Evolutionary conservation across 2,113 vertebrate species (phyloP).

Genomic region (Ameiurus melas): DNA sequence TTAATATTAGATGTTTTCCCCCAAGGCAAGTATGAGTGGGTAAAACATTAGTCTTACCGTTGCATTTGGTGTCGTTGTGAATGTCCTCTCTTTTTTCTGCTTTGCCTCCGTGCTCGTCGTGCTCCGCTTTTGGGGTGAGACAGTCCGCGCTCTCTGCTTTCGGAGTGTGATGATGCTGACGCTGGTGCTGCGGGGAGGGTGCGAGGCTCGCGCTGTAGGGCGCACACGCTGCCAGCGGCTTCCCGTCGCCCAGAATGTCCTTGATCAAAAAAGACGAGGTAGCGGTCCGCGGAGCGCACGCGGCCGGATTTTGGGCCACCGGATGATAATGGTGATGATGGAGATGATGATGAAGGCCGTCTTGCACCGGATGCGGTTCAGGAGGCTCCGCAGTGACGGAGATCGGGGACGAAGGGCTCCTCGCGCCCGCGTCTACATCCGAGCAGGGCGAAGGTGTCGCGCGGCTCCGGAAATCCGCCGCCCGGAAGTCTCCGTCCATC

Average conservation of each 20-base stretch:
- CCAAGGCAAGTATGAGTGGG: neutral
- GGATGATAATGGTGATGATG: slow-evolving; percentile 80
- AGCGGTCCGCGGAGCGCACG: slow-evolving; percentile 89
- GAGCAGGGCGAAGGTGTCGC: slow-evolving; percentile 90
- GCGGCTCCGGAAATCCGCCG: slow-evolving; percentile 88
- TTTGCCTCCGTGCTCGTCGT: slow-evolving; percentile 88
- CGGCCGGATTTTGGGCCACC: slow-evolving; percentile 70
- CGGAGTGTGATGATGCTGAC: slow-evolving; percentile 82
- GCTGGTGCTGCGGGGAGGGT: slow-evolving; percentile 79
- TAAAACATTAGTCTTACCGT: slow-evolving; percentile 77
- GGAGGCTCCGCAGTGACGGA: slow-evolving; percentile 91
- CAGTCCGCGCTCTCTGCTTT: slow-evolving; percentile 87
- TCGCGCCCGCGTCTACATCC: slow-evolving; percentile 94
- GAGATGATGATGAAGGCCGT: slow-evolving; percentile 82
- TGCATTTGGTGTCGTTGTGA: slow-evolving; percentile 89
- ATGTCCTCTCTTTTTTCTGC: slow-evolving; percentile 89
- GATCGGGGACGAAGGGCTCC: slow-evolving; percentile 89
- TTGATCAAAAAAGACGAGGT: slow-evolving; percentile 98
- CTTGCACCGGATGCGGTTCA: slow-evolving; percentile 81
- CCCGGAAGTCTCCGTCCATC: slow-evolving; percentile 95
- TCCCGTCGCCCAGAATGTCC: slow-evolving; percentile 98
- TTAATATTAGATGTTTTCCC: neutral
- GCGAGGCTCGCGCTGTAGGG: slow-evolving; percentile 94
- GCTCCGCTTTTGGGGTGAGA: slow-evolving; percentile 94
- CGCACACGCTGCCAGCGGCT: slow-evolving; percentile 95